Evolutionary conservation across 2,113 vertebrate genomes (phyloP), one percentile per base, ranked within the genome.

Genomic region (Steatornis caripensis): DNA sequence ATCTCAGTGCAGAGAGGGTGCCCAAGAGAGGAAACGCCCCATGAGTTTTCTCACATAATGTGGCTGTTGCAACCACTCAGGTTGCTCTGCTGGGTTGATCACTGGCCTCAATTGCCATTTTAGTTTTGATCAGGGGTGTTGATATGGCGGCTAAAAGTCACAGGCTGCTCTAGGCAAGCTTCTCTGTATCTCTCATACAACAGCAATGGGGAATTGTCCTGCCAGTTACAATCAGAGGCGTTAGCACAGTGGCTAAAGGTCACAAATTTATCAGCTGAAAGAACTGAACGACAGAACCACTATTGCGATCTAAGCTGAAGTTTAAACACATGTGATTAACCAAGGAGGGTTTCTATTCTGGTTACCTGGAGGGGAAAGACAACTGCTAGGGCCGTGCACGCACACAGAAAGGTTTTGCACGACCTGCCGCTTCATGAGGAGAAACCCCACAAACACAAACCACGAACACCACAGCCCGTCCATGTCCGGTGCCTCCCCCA

Each of bases 201-300:
- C 17, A 78, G 81, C 84, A 84, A 65, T 2, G 4, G 64, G 76
- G 76, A 94, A 94, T 88, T 87, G 74, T 84, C 84, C 88, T 95
- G 91, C 90, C 91, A 90, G 71, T 92, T 84, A 87, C 77, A 87
- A 88, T 81, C 81, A 95, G 83, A 92, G 58, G 29, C n/a, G 72
- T 88, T 83, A 79, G 61, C 24, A 48, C 15, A 39, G 66, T 20
- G 41, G 75, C 61, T 49, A 79, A 97, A 95, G 91, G 94, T 94
- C 95, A 95, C 26, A 2, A 83, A 97, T 87, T 80, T 58, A 87
- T 90, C 74, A 49, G 61, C 69, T 94, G 66, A 49, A 91, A 51
- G 65, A 75, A 85, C 36, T 36, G 64, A 65, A 80, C 20, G 57
- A 89, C 37, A 72, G 43, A 91, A 46, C 60, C 43, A 43, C 46